phyloP scores from a whole-genome alignment of 2,113 vertebrate genomes.

The Lasiurus borealis region DNA sequence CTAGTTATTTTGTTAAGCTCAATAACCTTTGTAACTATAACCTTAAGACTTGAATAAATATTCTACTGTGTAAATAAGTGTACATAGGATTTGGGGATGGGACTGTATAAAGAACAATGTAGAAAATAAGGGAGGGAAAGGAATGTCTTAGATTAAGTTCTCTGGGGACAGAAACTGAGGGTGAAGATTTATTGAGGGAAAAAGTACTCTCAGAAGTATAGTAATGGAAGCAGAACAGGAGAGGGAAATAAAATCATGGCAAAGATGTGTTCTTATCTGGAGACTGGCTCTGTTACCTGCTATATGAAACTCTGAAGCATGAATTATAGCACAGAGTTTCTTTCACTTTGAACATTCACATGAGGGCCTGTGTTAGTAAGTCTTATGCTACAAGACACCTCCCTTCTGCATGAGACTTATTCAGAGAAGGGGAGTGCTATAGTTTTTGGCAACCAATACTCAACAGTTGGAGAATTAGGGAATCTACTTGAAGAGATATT shows the following conservation, averaged over 20 bases:
- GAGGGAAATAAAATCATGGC: neutral
- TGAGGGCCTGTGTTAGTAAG: neutral
- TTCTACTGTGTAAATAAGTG: neutral
- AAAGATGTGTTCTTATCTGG: neutral
- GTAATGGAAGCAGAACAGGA: neutral
- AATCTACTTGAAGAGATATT: neutral
- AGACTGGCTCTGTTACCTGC: neutral
- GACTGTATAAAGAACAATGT: neutral
- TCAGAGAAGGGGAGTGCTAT: neutral
- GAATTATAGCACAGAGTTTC: neutral
- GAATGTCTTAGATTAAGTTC: neutral
- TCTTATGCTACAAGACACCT: neutral
- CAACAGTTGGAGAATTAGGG: neutral
- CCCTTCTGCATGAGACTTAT: neutral
- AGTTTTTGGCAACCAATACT: neutral
- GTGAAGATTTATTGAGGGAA: neutral
- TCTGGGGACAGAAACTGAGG: neutral
- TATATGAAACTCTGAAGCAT: neutral
- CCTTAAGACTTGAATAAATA: conserved; percentile 31
- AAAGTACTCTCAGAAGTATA: neutral
- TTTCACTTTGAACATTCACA: neutral
- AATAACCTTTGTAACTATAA: neutral
- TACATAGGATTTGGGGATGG: neutral
- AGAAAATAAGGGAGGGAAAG: neutral
- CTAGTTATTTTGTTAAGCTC: neutral